Base-by-base conservation (phyloP, 2,113 vertebrate species). In the Raphicerus campestris region DNA sequence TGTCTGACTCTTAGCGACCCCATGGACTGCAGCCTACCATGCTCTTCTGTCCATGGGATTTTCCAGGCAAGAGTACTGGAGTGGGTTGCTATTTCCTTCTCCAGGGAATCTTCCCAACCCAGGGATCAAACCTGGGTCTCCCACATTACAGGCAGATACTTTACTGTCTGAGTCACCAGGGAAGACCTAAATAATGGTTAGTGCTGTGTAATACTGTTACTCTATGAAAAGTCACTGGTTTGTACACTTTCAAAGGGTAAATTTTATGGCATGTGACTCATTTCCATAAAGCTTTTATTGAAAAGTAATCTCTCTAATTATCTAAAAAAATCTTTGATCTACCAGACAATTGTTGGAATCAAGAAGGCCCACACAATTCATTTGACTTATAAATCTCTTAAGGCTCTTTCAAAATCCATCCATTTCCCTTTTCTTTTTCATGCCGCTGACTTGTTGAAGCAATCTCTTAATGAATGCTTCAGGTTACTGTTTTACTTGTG, bases 271-370 rank as follows among this genome's bases (percentile, higher is more conserved):
- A 35, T 63, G 16, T 56, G 42, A 91, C 35, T 93, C 75, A 9
- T 56, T 80, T 96, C 84, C 87, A 39, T 45, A 87, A 93, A 97
- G 35, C 30, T 80, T 39, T 58, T 88, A 63, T 88, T 93, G 39
- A 75, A 45, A 42, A 91, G 56, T 32, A 87, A 89, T 61, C 93
- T 84, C 39, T 32, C 39, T 66, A 32, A 80, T 75, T 89, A 82
- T 87, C 39, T 97, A 61, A 61, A 87, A 87, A 70, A n/a, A 61
- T 53, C 20, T 51, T 63, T 95, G 39, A 70, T 93, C 96, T 63
- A 53, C 42, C 77, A 63, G 60, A 35, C 26, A 32, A 3, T 81
- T 47, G 45, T 70, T 86, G 51, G 56, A 92, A 58, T 92, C 60
- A 90, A 92, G 32, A 89, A 95, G 10, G 3, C 47, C 49, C n/a